Conservation (phyloP, 2,888 invertebrate species). For the Chrysolina americana region DNA sequence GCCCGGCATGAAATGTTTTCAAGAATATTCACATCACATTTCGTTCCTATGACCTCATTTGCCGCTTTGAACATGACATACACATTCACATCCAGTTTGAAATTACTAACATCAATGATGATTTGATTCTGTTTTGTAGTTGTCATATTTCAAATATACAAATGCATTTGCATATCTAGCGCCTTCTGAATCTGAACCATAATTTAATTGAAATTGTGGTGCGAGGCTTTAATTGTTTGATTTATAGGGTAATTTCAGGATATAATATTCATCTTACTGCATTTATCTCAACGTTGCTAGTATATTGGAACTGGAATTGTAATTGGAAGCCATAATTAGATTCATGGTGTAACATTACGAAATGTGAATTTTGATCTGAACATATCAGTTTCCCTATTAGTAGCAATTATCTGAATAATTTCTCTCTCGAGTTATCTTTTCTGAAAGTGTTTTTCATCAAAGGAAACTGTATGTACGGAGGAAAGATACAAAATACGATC, state of each 20-base stretch:
- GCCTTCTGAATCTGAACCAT: constrained; percentile 9
- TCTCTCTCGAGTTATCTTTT: too few relatives aligned
- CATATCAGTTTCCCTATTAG: not conserved
- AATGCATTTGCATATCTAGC: constrained; percentile 30
- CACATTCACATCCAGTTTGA: not conserved
- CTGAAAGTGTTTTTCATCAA: too few relatives aligned
- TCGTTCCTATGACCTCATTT: not conserved
- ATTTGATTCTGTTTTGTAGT: not conserved
- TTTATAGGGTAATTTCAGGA: constrained; percentile 34
- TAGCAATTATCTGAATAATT: too few relatives aligned
- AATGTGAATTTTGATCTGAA: constrained; percentile 3
- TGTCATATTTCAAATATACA: constrained; percentile 23
- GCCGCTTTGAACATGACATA: not conserved
- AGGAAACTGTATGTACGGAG: too few relatives aligned
- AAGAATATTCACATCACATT: not conserved
- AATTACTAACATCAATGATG: not conserved
- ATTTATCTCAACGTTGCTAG: constrained; percentile 14
- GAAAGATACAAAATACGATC: too few relatives aligned
- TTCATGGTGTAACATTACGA: not conserved
- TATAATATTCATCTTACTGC: constrained; percentile 25
- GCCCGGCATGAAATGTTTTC: not conserved
- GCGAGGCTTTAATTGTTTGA: constrained; percentile 32
- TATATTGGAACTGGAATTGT: not conserved
- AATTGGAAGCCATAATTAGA: not conserved
- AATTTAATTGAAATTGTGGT: constrained; percentile 30